Base-by-base conservation (phyloP, 1,140 invertebrate genomes). In the Saccostrea glomerata region DNA sequence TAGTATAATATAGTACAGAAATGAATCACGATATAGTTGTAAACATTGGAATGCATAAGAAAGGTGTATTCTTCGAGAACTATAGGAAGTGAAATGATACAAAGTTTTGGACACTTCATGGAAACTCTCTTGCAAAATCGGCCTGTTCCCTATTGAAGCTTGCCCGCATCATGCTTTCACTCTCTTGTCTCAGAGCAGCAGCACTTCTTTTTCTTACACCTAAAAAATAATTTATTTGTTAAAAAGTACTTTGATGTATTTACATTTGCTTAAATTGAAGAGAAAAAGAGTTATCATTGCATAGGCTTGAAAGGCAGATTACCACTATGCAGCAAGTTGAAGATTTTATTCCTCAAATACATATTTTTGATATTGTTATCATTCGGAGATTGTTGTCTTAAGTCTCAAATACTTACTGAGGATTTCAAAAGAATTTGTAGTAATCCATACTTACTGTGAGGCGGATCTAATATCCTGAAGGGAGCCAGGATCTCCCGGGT, bases 401-500 rank as follows among this genome's bases (percentile, higher is more conserved):
- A 20, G 6, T 63, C 2, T 63, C 17, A n/a, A 63, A n/a, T 20
- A 20, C 58, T 20, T 63, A n/a, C 7, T 63, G n/a, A n/a, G 58
- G 4, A 20, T 63, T 63, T 15, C n/a, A n/a, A n/a, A 17, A 4
- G 13, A 13, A 1, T 63, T 63, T 6, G 0, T 63, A 17, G 20
- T 9, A 5, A 77, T 3, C 40, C 36, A 86, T 54, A 88, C 88
- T 85, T 91, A 90, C 90, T 47, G 15, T 89, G 77, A n/a, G 88
- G 87, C 12, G 87, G 30, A 54, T 87, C 89, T 23, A 63, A 9
- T 47, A 91, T 60, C 23, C 85, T 40, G 56, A 84, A 91, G 17
- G 88, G 90, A n/a, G 91, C 83, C 13, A 92, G 70, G 25, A 87
- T 86, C 56, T 92, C 91, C 36, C 92, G 86, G 13, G 92, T 90